Percentiles rank a stretch among this genome's conserved stretches.
These are phyloP conservation scores for Heterodera carotae DNA, from an alignment of 1,140 invertebrate genomes.

Conservation along the genomic window DNA sequence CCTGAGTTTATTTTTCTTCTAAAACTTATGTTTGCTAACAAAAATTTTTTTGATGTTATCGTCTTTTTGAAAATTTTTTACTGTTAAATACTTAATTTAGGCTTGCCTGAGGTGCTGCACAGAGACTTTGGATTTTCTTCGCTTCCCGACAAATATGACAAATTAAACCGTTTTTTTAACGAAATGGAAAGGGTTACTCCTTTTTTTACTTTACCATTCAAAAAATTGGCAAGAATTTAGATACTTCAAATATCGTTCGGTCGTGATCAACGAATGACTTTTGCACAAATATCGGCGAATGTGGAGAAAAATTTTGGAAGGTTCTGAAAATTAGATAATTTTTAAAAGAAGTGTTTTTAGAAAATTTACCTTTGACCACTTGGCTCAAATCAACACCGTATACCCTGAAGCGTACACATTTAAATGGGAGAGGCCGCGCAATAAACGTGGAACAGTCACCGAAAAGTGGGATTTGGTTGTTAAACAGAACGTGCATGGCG, in stretches of 20 bases:
- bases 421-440: constrained; percentile 13
- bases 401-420: constrained; percentile 21
- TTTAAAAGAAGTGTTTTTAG: neutral
- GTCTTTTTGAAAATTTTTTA: too few relatives aligned
- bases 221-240: constrained; percentile 4
- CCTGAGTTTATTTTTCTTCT: too few relatives aligned
- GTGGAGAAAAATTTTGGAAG: constrained; percentile 23
- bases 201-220: neutral
- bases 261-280: constrained; percentile 25
- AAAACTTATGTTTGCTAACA: too few relatives aligned
- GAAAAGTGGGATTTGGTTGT: constrained; percentile 21
- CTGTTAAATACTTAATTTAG: neutral
- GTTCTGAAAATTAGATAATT: neutral
- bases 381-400: constrained; percentile 18
- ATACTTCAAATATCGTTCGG: constrained; percentile 16
- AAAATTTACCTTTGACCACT: constrained; percentile 21
- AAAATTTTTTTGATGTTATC: too few relatives aligned
- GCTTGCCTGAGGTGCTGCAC: neutral
- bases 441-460: constrained; percentile 1
- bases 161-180: constrained; percentile 1
- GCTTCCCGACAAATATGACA: neutral
- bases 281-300: constrained; percentile 14
- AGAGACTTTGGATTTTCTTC: neutral
- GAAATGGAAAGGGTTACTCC: neutral
- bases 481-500: constrained; percentile 13